Conservation (phyloP, 2,113 vertebrate genomes). For the Montifringilla adamsi region DNA sequence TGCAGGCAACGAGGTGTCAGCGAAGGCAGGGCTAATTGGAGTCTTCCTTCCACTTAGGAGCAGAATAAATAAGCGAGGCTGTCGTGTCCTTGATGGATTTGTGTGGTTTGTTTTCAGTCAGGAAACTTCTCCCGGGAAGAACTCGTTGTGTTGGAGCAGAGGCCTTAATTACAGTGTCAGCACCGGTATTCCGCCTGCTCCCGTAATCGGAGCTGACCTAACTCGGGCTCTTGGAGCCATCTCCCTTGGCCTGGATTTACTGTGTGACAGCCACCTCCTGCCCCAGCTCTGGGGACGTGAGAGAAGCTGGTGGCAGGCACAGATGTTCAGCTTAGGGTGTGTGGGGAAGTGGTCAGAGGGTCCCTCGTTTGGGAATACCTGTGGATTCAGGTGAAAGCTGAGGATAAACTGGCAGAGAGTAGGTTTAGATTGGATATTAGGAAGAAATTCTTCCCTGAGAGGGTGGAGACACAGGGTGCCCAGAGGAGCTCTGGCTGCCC, state of each 20-base stretch:
- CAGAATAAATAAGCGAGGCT: not conserved
- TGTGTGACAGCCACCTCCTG: fast-evolving
- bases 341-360: not conserved
- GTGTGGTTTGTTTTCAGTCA: not conserved
- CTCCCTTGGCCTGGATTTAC: not conserved
- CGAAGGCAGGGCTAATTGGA: not conserved
- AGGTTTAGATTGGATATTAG: too few species aligned
- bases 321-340: fast-evolving
- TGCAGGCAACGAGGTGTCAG: not conserved
- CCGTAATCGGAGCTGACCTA: not conserved
- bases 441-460: too few species aligned
- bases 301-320: not conserved
- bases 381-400: not conserved
- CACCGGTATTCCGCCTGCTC: fast-evolving
- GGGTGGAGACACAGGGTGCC: too few species aligned
- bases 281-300: not conserved
- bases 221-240: not conserved
- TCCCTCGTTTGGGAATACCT: not conserved
- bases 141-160: not conserved
- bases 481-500: too few species aligned
- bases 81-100: not conserved
- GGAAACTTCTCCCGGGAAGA: not conserved
- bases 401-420: not conserved
- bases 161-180: not conserved
- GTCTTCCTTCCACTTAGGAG: not conserved